Base-by-base conservation (phyloP, 2,888 invertebrate species). In the Phlogophora meticulosa region DNA sequence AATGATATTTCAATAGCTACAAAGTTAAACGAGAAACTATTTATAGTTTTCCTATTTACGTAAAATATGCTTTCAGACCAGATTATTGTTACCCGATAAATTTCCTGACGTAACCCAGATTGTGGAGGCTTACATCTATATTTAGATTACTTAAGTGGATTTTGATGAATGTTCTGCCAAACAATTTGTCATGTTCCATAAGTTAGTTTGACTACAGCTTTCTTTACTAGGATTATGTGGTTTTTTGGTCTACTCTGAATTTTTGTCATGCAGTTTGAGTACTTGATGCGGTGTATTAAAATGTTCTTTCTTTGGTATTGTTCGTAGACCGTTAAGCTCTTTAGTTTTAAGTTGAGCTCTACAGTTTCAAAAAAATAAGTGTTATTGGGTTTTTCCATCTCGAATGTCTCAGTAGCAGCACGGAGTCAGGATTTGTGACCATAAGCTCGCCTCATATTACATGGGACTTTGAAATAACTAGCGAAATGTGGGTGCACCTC, bases 161-260 rank as follows among this genome's bases (percentile, higher is more conserved):
- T 75, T 56, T 66, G 73, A 72, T 66, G 51, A 78, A 72, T 62
- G 55, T 55, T 66, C 66, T 48, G 22, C 17, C 45, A 46, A 78
- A 72, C 51, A 55, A 72, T 78, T 78, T 72, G 49, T 66, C 66
- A 72, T 66, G 7, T 66, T 62, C n/a, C 51, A 9, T 56, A 55
- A 57, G 55, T 58, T 58, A 59, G 38, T 72, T 78, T 48, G 58
- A 59, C 49, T 66, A 38, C 36, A 66, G 46, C 13, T 58, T 38
- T 53, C 60, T 61, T 56, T 57, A 43, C 17, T 56, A n/a, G n/a
- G n/a, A n/a, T 49, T 2, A 36, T 42, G 17, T 40, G 53, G n/a
- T 24, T 62, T 22, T 55, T 34, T 28, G 36, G 7, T 24, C 32
- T 10, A 36, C 46, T 43, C 7, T 32, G n/a, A n/a, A n/a, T n/a